Evolutionary conservation across 2,888 invertebrate genomes (phyloP), one percentile per base, ranked within the genome.

Genomic region (Limnephilus marmoratus): DNA sequence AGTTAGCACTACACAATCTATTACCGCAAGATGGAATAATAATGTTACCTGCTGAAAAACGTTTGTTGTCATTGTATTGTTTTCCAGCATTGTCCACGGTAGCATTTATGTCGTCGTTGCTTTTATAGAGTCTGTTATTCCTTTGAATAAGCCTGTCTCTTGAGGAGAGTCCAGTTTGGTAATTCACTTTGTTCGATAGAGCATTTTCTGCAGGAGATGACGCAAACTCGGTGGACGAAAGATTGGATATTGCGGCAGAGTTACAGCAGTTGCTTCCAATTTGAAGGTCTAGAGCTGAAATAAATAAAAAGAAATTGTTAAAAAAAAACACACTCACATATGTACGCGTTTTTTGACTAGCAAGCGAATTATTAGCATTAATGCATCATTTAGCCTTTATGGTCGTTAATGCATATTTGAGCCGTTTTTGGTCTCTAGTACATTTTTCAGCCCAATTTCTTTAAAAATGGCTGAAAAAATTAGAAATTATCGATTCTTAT

Each of bases 11-110:
- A 85, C 90, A 92, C 82, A 93, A 96, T 91, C 96, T 96, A 34
- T 96, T 96, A 0, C 96, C 96, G 81, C 96, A 93, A 12, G 93
- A 92, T n/a, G 94, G 92, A 31, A 92, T 81, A 15, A 93, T 93
- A 31, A 94, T 85, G 92, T 93, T 93, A 15, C 94, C 94, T 29
- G 92, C 93, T n/a, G 94, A 94, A 82, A 94, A 93, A 41, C 94
- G 93, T 91, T 94, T 94, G 45, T 93, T 93, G 80, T 92, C 90
- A 90, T 89, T 85, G 83, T 93, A 90, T 31, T 90, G 92, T 34
- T 89, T 90, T 53, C 82, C 90, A 15, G 91, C 92, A 82, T 45
- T 83, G 87, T 92, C 80, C 9, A 68, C 82, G 53, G 90, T 88
- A 81, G 89, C 82, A 29, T 92, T 89, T 68, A 94, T 93, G 80